Evolutionary conservation across 2,797 vertebrate genomes (phyloP).

Genomic region (Trachops cirrhosus): DNA sequence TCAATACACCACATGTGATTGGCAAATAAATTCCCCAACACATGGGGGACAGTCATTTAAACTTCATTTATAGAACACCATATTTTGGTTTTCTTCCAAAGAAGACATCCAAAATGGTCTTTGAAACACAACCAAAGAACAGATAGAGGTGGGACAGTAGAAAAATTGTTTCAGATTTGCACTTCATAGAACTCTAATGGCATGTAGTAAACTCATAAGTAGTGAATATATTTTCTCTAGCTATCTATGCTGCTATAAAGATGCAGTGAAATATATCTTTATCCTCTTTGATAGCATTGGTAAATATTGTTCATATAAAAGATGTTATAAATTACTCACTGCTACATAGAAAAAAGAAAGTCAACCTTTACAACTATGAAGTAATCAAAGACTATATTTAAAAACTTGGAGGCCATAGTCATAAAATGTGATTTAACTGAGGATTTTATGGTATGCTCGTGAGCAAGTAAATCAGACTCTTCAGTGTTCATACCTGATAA

Average conservation of each 20-base stretch:
- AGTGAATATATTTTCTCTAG: slow-evolving; percentile 59
- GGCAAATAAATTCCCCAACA: background rate
- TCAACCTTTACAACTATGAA: slow-evolving; percentile 64
- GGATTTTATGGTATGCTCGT: slow-evolving; percentile 60
- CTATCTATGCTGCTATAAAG: slow-evolving; percentile 53
- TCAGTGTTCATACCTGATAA: slow-evolving; percentile 44
- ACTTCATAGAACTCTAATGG: slow-evolving; percentile 47
- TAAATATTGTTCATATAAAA: slow-evolving; percentile 73
- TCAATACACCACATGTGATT: background rate
- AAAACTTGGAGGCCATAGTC: slow-evolving; percentile 62
- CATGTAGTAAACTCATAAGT: slow-evolving; percentile 39
- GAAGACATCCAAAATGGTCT: slow-evolving; percentile 3
- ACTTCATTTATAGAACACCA: background rate
- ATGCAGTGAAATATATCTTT: slow-evolving; percentile 63
- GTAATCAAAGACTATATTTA: slow-evolving; percentile 70
- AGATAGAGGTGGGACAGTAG: background rate
- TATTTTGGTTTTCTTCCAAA: slow-evolving; percentile 29
- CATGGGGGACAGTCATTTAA: background rate
- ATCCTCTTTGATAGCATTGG: slow-evolving; percentile 71
- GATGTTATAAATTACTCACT: slow-evolving; percentile 72
- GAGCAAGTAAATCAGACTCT: slow-evolving; percentile 66
- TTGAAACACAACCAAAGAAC: slow-evolving; percentile 19
- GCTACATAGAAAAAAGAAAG: slow-evolving; percentile 59
- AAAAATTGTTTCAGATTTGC: slow-evolving; percentile 52
- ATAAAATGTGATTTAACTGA: slow-evolving; percentile 68